Percentiles rank a stretch among this genome's conserved stretches.
Conservation (phyloP, 2,888 invertebrate genomes). For the Crossocerus cetratus region DNA sequence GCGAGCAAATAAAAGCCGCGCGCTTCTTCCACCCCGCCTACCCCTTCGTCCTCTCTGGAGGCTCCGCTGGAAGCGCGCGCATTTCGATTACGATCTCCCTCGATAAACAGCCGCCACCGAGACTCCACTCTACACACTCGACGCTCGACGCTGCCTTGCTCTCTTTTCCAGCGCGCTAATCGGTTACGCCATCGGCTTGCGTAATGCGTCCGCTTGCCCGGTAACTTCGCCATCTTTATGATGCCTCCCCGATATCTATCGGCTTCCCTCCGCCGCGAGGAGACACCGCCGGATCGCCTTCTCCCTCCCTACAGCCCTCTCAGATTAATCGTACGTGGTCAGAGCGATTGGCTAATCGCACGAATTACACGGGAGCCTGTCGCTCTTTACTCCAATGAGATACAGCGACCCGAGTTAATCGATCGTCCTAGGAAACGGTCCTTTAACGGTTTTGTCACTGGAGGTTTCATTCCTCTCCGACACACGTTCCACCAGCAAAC, state of each 20-base stretch:
- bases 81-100: conserved; percentile 37
- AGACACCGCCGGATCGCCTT: not conserved
- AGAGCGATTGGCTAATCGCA: not conserved
- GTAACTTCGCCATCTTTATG: not conserved
- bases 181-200: conserved; percentile 7
- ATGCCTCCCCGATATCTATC: not conserved
- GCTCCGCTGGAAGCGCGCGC: conserved; percentile 17
- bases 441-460: too few species aligned
- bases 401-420: too few species aligned
- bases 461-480: too few species aligned
- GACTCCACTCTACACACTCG: too few species aligned
- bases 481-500: too few species aligned
- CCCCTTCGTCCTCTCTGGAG: not conserved
- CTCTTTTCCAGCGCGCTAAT: conserved; percentile 1
- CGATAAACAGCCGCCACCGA: conserved; percentile 9
- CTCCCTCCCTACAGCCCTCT: not conserved
- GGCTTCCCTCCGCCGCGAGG: not conserved
- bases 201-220: not conserved
- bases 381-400: not conserved
- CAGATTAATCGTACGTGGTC: not conserved
- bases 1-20: conserved; percentile 33
- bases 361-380: not conserved
- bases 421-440: too few species aligned
- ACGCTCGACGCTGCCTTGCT: not conserved
- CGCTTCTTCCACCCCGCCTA: not conserved